phyloP scores from a whole-genome alignment of 2,888 invertebrate species.

The Drosophila nr. perissopoda region DNA sequence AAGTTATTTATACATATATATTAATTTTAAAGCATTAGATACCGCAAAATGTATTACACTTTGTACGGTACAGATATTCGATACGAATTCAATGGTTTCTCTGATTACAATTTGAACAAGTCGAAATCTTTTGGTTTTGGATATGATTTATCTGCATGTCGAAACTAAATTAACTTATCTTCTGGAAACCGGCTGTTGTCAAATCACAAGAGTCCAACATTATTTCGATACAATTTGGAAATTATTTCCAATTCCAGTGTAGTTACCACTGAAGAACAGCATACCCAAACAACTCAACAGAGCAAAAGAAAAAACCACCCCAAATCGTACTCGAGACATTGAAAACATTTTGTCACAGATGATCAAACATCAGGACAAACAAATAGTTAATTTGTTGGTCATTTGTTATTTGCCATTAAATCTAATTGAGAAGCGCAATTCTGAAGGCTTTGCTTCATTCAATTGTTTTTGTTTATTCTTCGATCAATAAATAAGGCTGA shows the following conservation, averaged over 20 bases:
- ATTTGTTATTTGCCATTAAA: slow-evolving; percentile 79
- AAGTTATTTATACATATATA: no score
- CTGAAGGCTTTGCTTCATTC: slow-evolving; percentile 38
- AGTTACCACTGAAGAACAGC: slow-evolving; percentile 6
- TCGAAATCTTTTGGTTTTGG: neutral
- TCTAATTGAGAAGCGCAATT: slow-evolving; percentile 69
- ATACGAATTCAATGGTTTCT: neutral
- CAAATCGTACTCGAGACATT: slow-evolving; percentile 17
- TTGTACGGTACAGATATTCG: neutral
- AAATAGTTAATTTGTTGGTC: slow-evolving; percentile 81
- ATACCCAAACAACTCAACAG: slow-evolving; percentile 8
- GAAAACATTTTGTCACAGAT: slow-evolving; percentile 74
- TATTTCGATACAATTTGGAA: slow-evolving; percentile 1
- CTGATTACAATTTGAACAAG: neutral
- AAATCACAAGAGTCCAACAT: neutral
- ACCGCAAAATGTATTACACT: neutral
- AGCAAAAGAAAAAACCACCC: slow-evolving; percentile 30
- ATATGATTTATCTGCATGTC: neutral
- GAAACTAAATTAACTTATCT: neutral
- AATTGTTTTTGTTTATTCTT: slow-evolving; percentile 54
- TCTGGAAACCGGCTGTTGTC: neutral
- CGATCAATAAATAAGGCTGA: slow-evolving; percentile 63
- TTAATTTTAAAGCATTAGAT: neutral
- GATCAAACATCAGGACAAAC: slow-evolving; percentile 72
- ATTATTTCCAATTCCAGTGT: slow-evolving; percentile 1